Evolutionary conservation across 2,888 invertebrate species (phyloP), one percentile per base, ranked within the genome.

Genomic region (Clanis bilineata): DNA sequence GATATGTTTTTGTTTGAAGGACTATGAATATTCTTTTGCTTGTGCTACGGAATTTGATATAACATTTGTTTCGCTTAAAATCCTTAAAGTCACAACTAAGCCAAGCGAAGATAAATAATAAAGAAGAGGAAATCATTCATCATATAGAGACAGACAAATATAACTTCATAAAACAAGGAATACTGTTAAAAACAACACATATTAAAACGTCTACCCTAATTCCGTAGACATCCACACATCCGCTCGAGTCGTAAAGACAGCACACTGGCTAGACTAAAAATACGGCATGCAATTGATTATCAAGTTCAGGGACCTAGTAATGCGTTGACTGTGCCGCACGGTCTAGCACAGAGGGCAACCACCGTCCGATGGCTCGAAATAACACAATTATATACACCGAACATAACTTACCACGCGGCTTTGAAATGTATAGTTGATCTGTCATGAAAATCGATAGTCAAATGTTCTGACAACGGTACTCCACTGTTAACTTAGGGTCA

Each of bases 271-370:
- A 51, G 39, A 51, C 51, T 71, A 58, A 60, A 62, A 62, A 21
- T 56, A 58, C 55, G 39, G 56, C 32, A 38, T 56, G 38, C 55
- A 56, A 59, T 61, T 61, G 22, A 60, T 74, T 72, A 71, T 73
- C 83, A 88, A 88, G 87, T 88, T 88, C 88, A 86, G 71, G 80
- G 82, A 88, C 85, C 85, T 83, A 73, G 70, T 81, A 83, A 68
- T 73, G 68, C 68, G 64, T 66, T 68, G 66, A 66, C 45, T 71
- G 77, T 76, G 78, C 74, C 78, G 74, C 74, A 74, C 71, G 65
- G 82, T 83, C 82, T 83, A 80, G 70, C 73, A 73, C 70, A 62
- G 64, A 69, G 72, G 67, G 68, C 75, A 70, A 66, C 67, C 67
- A 65, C 67, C 70, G 68, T 70, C 66, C 65, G 62, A 71, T 63